Evolutionary conservation across 2,888 invertebrate species (phyloP).

Genomic region (Opisthograptis luteolata): DNA sequence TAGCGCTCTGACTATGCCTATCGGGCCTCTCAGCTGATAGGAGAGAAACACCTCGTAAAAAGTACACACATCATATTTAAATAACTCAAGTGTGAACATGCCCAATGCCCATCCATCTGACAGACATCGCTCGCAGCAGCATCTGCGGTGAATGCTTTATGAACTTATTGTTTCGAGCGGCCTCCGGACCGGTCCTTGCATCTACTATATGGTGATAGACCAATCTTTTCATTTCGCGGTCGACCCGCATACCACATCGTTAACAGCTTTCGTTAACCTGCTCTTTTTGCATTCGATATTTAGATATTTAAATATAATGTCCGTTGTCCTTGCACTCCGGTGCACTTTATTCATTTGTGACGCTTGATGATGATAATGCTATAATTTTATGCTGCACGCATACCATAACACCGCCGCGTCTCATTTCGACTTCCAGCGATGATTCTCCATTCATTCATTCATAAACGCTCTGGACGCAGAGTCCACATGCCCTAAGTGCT

Average conservation of each 20-base stretch:
- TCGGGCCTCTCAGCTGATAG: constrained; percentile 23
- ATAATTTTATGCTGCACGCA: constrained; percentile 55
- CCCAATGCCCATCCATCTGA: constrained; percentile 44
- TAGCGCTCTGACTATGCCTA: neutral
- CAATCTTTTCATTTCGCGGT: constrained; percentile 72
- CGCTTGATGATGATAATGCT: constrained; percentile 44
- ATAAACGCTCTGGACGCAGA: constrained; percentile 61
- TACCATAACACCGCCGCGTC: constrained; percentile 41
- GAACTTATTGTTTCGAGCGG: constrained; percentile 72
- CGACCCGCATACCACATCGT: constrained; percentile 73
- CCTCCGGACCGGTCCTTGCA: constrained; percentile 56
- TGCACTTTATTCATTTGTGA: constrained; percentile 21
- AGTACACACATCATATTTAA: constrained; percentile 25
- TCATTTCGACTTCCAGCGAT: constrained; percentile 74
- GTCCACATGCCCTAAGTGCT: constrained; percentile 63
- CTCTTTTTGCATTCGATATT: constrained; percentile 48
- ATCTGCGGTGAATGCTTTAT: constrained; percentile 78
- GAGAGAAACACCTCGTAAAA: constrained; percentile 23
- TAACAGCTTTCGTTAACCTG: constrained; percentile 57
- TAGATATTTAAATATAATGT: constrained; percentile 24
- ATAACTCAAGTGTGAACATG: constrained; percentile 35
- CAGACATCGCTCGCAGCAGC: constrained; percentile 49
- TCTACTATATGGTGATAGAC: constrained; percentile 46
- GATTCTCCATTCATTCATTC: constrained; percentile 82
- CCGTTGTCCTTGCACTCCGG: constrained; percentile 15